Base-by-base conservation (phyloP, 2,797 vertebrate genomes). In the Sus cebifrons region DNA sequence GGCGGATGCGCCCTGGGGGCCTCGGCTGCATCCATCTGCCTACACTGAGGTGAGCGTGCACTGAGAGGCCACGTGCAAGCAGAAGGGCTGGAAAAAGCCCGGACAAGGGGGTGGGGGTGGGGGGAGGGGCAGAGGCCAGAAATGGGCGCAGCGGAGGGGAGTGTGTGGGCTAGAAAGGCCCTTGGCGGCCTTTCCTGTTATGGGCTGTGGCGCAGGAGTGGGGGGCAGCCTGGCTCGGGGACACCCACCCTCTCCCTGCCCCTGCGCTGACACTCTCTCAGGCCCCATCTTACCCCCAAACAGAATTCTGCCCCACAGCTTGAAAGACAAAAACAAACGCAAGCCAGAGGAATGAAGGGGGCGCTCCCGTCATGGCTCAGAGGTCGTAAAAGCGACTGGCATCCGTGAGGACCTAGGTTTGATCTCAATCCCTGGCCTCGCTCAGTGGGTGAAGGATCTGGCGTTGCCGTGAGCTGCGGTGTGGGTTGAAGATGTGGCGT, bases 71-170 rank as follows among this genome's bases (percentile, higher is more conserved):
- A 32, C 6, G 23, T 5, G 23, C 23, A 65, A 16, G 29, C 17
- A 23, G 13, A 23, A 12, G 27, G 25, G 25, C 14, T 74, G 5
- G 36, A 62, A 40, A 32, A 74, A 74, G 44, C 27, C 79, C 21
- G 44, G 21, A 32, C 8, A 6, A 9, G 29, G 73, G 17, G 0
- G 7, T 3, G 1, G 2, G 6, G 23, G 40, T 14, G 0, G 75
- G n/a, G 67, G 3, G 0, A 0, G 0, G 13, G 52, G n/a, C 6
- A 56, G 11, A 25, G 52, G 8, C 11, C 9, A 4, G 21, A 62
- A 20, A 36, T 1, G 1, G 54, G 21, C 44, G 44, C 44, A 9
- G 3, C 10, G 5, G 2, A 21, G 56, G 15, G 32, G 44, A 40
- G 1, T 1, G 36, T 12, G 70, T 44, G 79, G 20, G 21, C 9